Conservation (phyloP, 2,888 invertebrate species). For the Andrena fulva region DNA sequence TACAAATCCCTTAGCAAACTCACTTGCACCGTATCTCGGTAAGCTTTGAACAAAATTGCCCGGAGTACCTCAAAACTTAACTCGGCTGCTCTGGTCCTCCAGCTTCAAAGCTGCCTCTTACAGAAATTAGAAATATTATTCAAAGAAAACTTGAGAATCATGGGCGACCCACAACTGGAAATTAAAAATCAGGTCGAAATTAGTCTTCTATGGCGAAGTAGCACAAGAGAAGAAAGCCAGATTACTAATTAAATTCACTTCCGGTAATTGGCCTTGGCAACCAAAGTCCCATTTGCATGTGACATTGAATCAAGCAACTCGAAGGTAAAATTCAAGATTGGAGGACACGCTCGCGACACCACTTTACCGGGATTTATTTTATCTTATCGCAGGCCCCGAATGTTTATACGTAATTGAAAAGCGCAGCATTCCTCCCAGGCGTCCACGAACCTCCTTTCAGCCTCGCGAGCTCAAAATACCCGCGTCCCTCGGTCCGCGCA, state of each 20-base stretch:
- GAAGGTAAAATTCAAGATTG: slow-evolving; percentile 21
- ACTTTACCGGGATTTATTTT: slow-evolving; percentile 44
- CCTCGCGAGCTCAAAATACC: not conserved
- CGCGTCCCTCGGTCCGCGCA: not conserved
- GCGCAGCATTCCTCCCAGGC: slow-evolving; percentile 29
- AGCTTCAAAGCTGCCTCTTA: too few species aligned
- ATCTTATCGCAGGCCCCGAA: slow-evolving; percentile 65
- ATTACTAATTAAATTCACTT: not conserved
- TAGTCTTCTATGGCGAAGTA: not conserved
- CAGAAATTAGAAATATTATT: too few species aligned
- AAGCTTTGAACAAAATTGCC: too few species aligned
- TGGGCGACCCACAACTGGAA: not conserved
- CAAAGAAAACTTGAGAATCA: not conserved
- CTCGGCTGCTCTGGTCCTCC: too few species aligned
- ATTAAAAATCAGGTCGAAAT: not conserved
- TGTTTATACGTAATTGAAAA: slow-evolving; percentile 58
- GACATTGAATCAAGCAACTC: slow-evolving; percentile 44
- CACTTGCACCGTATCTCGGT: too few species aligned
- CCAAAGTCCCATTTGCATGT: slow-evolving; percentile 13
- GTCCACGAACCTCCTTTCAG: slow-evolving; percentile 9
- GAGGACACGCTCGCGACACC: slow-evolving; percentile 39
- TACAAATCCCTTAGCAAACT: too few species aligned
- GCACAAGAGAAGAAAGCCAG: not conserved
- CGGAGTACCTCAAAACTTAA: too few species aligned
- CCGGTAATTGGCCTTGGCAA: not conserved